Conservation (phyloP, 2,113 vertebrate genomes). For the Oryzias woworae region DNA sequence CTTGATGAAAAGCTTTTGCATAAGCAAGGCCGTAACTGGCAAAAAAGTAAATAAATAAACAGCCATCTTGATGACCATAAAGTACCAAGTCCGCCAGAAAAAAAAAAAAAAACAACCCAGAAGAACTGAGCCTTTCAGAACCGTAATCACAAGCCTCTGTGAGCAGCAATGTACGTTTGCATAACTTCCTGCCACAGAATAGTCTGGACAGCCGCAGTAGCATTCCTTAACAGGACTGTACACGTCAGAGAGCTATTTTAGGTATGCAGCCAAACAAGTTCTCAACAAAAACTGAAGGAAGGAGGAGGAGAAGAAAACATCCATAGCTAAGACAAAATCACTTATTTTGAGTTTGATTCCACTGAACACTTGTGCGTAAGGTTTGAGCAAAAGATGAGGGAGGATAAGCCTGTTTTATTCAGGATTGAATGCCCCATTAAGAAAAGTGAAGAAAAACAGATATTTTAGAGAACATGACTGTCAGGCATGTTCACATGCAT, state of each 20-base stretch:
- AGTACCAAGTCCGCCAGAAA: slow-evolving; percentile 32
- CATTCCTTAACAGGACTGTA: slow-evolving; percentile 84
- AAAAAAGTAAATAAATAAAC: slow-evolving; percentile 7
- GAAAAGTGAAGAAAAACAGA: slow-evolving; percentile 60
- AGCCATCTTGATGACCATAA: slow-evolving; percentile 38
- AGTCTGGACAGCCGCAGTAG: slow-evolving; percentile 77
- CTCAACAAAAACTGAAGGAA: slow-evolving; percentile 70
- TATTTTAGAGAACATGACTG: slow-evolving; percentile 16
- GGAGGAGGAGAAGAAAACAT: slow-evolving; percentile 34
- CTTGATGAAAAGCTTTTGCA: slow-evolving; percentile 22
- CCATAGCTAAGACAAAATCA: slow-evolving; percentile 54
- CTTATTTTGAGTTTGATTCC: slow-evolving; percentile 58
- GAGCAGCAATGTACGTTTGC: slow-evolving; percentile 73
- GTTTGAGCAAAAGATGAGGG: slow-evolving; percentile 38
- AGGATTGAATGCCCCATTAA: slow-evolving; percentile 21
- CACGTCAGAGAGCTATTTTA: slow-evolving; percentile 86
- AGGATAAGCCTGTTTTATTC: slow-evolving; percentile 21
- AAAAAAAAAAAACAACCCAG: slow-evolving; percentile 23
- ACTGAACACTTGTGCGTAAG: slow-evolving; percentile 44
- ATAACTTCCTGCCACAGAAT: slow-evolving; percentile 78
- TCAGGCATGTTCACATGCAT: slow-evolving; percentile 1
- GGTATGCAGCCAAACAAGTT: slow-evolving; percentile 84
- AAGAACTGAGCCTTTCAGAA: slow-evolving; percentile 66
- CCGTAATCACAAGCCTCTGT: slow-evolving; percentile 74
- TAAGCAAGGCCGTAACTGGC: slow-evolving; percentile 17